Evolutionary conservation across 1,140 invertebrate species (phyloP).

Genomic region (Pseudoatta argentina): DNA sequence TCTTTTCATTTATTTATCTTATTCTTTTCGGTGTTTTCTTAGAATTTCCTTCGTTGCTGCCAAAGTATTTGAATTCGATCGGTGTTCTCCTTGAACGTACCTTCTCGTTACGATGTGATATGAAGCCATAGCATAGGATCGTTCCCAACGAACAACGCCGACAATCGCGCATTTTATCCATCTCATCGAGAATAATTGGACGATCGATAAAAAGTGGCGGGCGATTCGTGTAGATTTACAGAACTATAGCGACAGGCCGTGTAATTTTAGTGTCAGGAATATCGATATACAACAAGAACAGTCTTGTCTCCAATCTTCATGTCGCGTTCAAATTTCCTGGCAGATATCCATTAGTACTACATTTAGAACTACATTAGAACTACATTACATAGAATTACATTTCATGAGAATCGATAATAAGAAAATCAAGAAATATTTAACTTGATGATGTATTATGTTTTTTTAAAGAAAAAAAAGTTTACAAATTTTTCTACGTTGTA

Average conservation of each 20-base stretch:
- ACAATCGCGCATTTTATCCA: slow-evolving; percentile 45
- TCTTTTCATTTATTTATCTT: slow-evolving; percentile 16
- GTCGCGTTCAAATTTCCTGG: not conserved
- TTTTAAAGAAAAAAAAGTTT: too few species aligned
- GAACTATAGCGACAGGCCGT: slow-evolving; percentile 19
- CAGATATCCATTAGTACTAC: not conserved
- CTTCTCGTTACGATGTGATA: slow-evolving; percentile 22
- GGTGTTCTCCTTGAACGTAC: slow-evolving; percentile 11
- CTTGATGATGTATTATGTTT: too few species aligned
- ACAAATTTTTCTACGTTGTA: too few species aligned
- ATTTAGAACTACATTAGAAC: not conserved
- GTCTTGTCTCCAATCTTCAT: slow-evolving; percentile 62
- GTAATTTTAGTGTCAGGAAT: slow-evolving; percentile 46
- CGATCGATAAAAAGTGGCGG: slow-evolving; percentile 8
- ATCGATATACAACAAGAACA: slow-evolving; percentile 46
- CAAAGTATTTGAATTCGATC: slow-evolving; percentile 41
- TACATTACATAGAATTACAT: not conserved
- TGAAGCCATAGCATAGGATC: not conserved
- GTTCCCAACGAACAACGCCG: slow-evolving; percentile 20
- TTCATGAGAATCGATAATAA: not conserved
- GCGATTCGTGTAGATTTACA: slow-evolving; percentile 27
- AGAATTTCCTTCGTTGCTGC: slow-evolving; percentile 16
- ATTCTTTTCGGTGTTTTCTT: slow-evolving; percentile 34
- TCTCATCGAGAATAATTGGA: slow-evolving; percentile 50
- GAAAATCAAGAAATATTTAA: not conserved